Base-by-base conservation (phyloP, 2,888 invertebrate genomes). In the Brachycybe producta region DNA sequence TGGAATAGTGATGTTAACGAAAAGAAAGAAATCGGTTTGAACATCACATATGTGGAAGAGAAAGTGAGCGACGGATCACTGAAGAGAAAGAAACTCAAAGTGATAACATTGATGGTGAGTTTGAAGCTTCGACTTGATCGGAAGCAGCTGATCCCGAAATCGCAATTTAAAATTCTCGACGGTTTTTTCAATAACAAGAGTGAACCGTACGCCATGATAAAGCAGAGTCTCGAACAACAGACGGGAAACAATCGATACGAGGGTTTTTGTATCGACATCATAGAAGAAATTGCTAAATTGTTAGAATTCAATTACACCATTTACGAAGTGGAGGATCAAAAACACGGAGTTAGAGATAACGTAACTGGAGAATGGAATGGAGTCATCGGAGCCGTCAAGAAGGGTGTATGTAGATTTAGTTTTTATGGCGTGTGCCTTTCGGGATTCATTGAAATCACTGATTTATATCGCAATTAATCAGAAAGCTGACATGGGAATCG, bases 401-500 rank as follows among this genome's bases (percentile, higher is more conserved):
- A 60, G 15, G 54, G 56, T 21, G 60, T 60, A 43, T 52, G 53
- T 34, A 7, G 13, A 8, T 11, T 26, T 11, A 26, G 4, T 15
- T 28, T 17, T 13, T n/a, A 2, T 42, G 15, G 5, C 2, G 15
- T 42, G 2, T 28, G 7, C 3, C 13, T 24, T 3, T n/a, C n/a
- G 3, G 8, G 17, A 11, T 43, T 27, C 3, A 26, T 11, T n/a
- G 24, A 5, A 26, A 26, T 2, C 5, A 40, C n/a, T n/a, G 8
- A 7, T 21, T 17, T n/a, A 40, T 17, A 36, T 11, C 23, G 3
- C 5, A 11, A 36, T 36, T 8, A 36, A 5, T 13, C n/a, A 91
- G 91, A 82, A 84, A 63, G 91, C 92, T 11, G 94, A 95, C 69
- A 74, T 98, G 57, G 95, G 94, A 1, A 87, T 98, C 43, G 97